These are phyloP conservation scores for Archilochus colubris DNA, from an alignment of 2,113 vertebrate genomes.

Conservation along the genomic window DNA sequence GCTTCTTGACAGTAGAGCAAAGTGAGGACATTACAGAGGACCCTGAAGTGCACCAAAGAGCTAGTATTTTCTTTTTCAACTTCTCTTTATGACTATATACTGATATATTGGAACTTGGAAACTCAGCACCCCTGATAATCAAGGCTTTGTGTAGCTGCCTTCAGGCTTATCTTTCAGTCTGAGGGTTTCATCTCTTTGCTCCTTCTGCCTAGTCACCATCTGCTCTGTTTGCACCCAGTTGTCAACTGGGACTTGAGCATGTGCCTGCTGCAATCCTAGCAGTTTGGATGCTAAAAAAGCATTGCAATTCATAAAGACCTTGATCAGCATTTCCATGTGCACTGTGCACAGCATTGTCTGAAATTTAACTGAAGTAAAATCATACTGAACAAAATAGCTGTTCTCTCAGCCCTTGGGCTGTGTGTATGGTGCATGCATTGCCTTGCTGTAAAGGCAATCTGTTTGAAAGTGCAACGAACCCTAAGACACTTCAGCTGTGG, in stretches of 20 bases:
- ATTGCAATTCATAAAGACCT: neutral
- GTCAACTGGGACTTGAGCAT: neutral
- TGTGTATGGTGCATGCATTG: neutral
- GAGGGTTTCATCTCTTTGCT: slow-evolving; percentile 4
- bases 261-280: neutral
- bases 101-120: neutral
- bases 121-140: neutral
- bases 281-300: neutral
- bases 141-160: neutral
- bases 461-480: neutral
- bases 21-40: neutral
- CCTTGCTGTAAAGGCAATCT: neutral
- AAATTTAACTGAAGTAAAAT: neutral
- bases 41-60: neutral
- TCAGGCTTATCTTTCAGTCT: slow-evolving; percentile 25
- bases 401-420: neutral
- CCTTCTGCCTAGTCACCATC: slow-evolving; percentile 28
- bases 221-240: slow-evolving; percentile 14
- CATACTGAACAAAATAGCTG: neutral
- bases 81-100: neutral
- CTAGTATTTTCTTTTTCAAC: neutral
- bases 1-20: neutral
- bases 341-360: neutral
- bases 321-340: neutral
- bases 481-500: neutral